Evolutionary conservation across 2,888 invertebrate species (phyloP).

Genomic region (Automeris io): DNA sequence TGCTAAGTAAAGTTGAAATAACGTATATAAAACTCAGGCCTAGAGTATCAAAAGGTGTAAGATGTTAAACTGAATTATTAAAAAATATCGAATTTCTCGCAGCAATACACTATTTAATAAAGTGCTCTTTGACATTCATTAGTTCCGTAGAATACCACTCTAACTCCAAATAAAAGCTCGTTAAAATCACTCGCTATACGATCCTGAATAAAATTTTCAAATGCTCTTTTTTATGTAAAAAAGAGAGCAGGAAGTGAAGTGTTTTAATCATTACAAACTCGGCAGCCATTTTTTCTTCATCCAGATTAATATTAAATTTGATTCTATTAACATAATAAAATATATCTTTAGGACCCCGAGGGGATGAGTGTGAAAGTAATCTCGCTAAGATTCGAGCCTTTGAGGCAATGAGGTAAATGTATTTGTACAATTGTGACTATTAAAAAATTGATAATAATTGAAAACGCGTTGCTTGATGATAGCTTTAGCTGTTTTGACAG

Average conservation of each 20-base stretch:
- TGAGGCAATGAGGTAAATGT: constrained; percentile 41
- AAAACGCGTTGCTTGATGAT: too few relatives aligned
- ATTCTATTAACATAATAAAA: constrained; percentile 58
- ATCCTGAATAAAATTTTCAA: constrained; percentile 55
- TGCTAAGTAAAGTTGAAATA: too few relatives aligned
- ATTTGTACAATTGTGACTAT: constrained; percentile 36
- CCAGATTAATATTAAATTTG: constrained; percentile 57
- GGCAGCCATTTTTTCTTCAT: constrained; percentile 46
- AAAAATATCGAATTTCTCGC: too few relatives aligned
- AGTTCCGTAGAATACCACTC: constrained; percentile 51
- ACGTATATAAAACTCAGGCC: too few relatives aligned
- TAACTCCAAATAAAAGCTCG: constrained; percentile 57
- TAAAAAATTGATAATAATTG: constrained; percentile 20
- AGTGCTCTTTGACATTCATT: constrained; percentile 62
- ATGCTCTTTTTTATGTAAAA: constrained; percentile 32
- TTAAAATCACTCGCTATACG: constrained; percentile 62
- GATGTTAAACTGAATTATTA: too few relatives aligned
- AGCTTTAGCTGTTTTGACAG: too few relatives aligned
- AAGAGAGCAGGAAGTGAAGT: constrained; percentile 44
- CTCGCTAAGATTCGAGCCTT: constrained; percentile 27
- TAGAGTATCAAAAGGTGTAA: too few relatives aligned
- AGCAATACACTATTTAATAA: constrained; percentile 39
- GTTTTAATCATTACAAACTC: constrained; percentile 57
- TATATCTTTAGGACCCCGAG: constrained; percentile 37
- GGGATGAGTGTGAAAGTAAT: constrained; percentile 29